These are phyloP conservation scores for Macrosteles quadrilineatus DNA, from an alignment of 1,140 invertebrate species.

Conservation along the genomic window DNA sequence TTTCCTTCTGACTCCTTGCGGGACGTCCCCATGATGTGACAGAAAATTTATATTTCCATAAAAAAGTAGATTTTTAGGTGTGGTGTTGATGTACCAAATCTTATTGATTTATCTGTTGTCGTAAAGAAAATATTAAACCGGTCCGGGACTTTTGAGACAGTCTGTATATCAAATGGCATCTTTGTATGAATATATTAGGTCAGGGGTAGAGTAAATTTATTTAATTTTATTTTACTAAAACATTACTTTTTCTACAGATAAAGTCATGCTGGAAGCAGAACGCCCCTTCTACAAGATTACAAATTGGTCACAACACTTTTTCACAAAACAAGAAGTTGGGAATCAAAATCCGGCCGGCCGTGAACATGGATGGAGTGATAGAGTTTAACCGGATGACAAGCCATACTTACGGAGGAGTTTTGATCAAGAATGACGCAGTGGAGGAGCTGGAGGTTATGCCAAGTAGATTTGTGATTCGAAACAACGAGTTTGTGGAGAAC, in stretches of 20 bases:
- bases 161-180: no score
- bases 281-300: slow-evolving; percentile 55
- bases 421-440: slow-evolving; percentile 81
- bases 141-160: no score
- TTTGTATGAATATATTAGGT: no score
- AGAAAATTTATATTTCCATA: no score
- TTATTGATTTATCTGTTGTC: no score
- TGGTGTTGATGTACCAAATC: no score
- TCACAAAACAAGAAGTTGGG: slow-evolving; percentile 73
- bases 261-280: slow-evolving; percentile 70
- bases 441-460: slow-evolving; percentile 72
- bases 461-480: slow-evolving; percentile 72
- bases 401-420: slow-evolving; percentile 79
- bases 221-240: no score
- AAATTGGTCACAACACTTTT: slow-evolving; percentile 86
- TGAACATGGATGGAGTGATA: slow-evolving; percentile 77
- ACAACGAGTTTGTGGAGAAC: slow-evolving; percentile 90
- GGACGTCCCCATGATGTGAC: no score
- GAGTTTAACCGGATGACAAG: slow-evolving; percentile 87
- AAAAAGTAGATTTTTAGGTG: no score
- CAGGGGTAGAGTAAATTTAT: no score
- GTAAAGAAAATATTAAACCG: no score
- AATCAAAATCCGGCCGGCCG: slow-evolving; percentile 78
- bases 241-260: slow-evolving; percentile 12
- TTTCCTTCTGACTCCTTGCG: no score